Base-by-base conservation (phyloP, 2,113 vertebrate species). In the Caloenas nicobarica region DNA sequence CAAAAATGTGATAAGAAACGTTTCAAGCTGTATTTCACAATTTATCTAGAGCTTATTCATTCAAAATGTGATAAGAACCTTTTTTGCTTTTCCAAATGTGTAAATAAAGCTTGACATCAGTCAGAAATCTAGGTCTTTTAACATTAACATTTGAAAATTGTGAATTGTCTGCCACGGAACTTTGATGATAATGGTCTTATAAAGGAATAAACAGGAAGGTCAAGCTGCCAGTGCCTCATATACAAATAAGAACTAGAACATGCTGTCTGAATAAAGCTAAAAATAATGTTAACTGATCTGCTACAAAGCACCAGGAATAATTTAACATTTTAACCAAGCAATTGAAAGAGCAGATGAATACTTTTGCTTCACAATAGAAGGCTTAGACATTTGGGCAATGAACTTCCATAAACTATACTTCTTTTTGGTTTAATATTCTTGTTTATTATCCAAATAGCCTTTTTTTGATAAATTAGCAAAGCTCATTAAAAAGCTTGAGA, bases 151-250 rank as follows among this genome's bases (percentile, higher is more conserved):
- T 97, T 96, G 89, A 96, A 97, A 97, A 94, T 91, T 95, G 61
- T 81, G 88, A 96, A 95, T 95, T 66, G 86, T 91, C 83, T 96
- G 77, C 80, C 88, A 34, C 72, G 42, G 61, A 96, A 97, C 93
- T 97, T 93, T 96, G 82, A 79, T 94, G 86, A 87, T 96, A 96
- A 88, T 95, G 50, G 92, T 94, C 86, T 94, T 87, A 88, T 74
- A 97, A 93, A 96, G 72, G 85, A 96, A 96, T 94, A 95, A 96
- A 95, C 89, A 96, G 72, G 95, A 96, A 97, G 94, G 95, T 98
- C 92, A 97, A 92, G 91, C 77, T 95, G 81, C 81, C 92, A 82
- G 48, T 93, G 81, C 79, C 76, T 95, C 9, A 0, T 95, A 96
- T 94, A 94, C 92, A 97, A 96, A 96, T 90, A 97, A 80, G 40